phyloP scores from a whole-genome alignment of 1,140 invertebrate species.

The Panulirus ornatus region DNA sequence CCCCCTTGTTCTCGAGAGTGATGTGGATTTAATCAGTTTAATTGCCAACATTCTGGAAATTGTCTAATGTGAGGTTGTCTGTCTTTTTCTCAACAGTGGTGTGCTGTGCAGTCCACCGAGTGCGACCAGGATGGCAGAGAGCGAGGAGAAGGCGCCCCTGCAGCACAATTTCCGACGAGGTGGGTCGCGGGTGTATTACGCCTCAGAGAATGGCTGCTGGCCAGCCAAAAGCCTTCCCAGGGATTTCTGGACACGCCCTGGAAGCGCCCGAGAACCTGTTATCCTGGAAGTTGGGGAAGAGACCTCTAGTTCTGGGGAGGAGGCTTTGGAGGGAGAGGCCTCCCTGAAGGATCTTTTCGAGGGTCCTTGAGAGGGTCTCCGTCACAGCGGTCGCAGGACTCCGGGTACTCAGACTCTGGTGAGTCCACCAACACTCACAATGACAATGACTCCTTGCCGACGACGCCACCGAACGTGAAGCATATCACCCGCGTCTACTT shows the following conservation, averaged over 20 bases:
- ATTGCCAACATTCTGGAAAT: not conserved
- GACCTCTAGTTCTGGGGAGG: conserved; percentile 55
- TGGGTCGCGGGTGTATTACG: conserved; percentile 61
- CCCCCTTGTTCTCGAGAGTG: not conserved
- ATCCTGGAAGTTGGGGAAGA: conserved; percentile 39
- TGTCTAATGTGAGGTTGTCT: not conserved
- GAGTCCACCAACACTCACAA: conserved; percentile 69
- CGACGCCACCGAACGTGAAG: conserved; percentile 62
- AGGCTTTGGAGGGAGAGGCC: conserved; percentile 43
- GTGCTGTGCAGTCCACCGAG: not conserved
- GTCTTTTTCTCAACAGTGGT: not conserved
- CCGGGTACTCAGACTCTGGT: conserved; percentile 71
- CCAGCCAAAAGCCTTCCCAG: conserved; percentile 55
- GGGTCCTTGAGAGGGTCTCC: conserved; percentile 53
- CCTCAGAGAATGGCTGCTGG: conserved; percentile 61
- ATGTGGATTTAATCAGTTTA: not conserved
- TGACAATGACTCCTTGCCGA: conserved; percentile 47
- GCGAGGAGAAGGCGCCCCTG: not conserved
- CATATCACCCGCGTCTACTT: conserved; percentile 70
- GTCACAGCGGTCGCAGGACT: conserved; percentile 70
- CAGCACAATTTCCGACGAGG: conserved; percentile 41
- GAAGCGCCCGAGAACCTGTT: conserved; percentile 1
- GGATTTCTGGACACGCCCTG: conserved; percentile 47
- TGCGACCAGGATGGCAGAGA: conserved; percentile 14
- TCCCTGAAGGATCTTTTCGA: conserved; percentile 39